Conservation (phyloP, 2,797 vertebrate species). For the Sebastes minor region DNA sequence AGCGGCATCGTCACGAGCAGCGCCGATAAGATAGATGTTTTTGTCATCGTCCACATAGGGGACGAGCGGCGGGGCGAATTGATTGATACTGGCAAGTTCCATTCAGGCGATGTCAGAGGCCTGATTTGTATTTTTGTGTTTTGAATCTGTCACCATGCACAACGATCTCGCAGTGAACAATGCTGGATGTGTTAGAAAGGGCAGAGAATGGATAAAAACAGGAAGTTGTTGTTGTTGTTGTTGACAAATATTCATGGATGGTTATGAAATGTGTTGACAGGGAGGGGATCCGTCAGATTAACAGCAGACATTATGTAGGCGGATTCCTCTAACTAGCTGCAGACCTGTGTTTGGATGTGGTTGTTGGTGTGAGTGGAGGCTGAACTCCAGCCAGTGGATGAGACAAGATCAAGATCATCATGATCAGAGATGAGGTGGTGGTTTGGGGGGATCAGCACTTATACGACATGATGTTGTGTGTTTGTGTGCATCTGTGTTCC, state of each 20-base stretch:
- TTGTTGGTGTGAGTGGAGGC: slow-evolving; percentile 18
- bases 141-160: slow-evolving; percentile 26
- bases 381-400: slow-evolving; percentile 7
- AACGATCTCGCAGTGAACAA: slow-evolving; percentile 8
- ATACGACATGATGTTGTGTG: not conserved
- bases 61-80: slow-evolving; percentile 22
- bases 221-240: not conserved
- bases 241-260: slow-evolving; percentile 12
- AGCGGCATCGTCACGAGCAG: slow-evolving; percentile 33
- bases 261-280: slow-evolving; percentile 32
- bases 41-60: slow-evolving; percentile 49
- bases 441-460: not conserved
- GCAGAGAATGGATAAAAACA: not conserved
- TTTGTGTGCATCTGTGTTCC: not conserved
- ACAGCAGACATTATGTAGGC: slow-evolving; percentile 13
- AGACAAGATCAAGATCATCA: slow-evolving; percentile 8
- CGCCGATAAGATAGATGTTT: slow-evolving; percentile 42
- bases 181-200: not conserved
- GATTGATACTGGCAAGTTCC: slow-evolving; percentile 50
- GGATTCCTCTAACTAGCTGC: slow-evolving; percentile 19
- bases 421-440: not conserved
- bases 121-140: slow-evolving; percentile 52
- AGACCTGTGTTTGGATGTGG: slow-evolving; percentile 2
- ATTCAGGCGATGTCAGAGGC: slow-evolving; percentile 34
- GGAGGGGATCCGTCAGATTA: slow-evolving; percentile 22